Percentiles rank a stretch among this genome's conserved stretches.
phyloP scores from a whole-genome alignment of 2,888 invertebrate species.

The Leucophenga maculata region DNA sequence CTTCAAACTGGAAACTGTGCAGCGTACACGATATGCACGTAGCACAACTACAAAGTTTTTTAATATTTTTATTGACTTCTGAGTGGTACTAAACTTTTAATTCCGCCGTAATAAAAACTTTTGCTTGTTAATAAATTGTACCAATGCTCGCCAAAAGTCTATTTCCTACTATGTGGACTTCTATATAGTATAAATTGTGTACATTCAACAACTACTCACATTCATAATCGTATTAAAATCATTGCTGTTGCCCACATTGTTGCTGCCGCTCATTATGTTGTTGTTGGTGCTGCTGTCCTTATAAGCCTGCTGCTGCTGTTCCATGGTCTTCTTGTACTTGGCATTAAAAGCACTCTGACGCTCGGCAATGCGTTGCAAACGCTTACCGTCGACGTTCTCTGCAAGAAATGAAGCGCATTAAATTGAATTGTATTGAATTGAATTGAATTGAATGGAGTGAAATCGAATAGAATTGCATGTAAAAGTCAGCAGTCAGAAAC shows the following conservation, averaged over 20 bases:
- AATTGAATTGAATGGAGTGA: too few species aligned
- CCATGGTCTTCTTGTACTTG: conserved; percentile 78
- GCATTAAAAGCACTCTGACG: conserved; percentile 76
- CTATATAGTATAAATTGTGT: too few species aligned
- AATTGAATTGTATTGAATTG: background rate
- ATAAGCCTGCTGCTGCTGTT: conserved; percentile 70
- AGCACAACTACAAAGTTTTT: too few species aligned
- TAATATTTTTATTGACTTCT: too few species aligned
- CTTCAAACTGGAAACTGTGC: too few species aligned
- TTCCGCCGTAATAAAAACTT: too few species aligned
- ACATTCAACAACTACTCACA: conserved; percentile 54
- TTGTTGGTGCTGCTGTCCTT: conserved; percentile 68
- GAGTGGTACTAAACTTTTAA: too few species aligned
- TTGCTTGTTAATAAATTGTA: too few species aligned
- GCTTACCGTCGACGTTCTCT: conserved; percentile 73
- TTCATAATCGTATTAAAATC: conserved; percentile 70
- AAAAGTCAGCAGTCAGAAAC: background rate
- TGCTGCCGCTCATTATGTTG: conserved; percentile 61
- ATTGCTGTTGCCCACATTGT: conserved; percentile 62
- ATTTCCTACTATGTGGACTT: too few species aligned
- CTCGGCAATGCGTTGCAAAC: conserved; percentile 77
- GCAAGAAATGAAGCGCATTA: conserved; percentile 28
- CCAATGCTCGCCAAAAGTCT: too few species aligned
- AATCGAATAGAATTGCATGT: background rate
- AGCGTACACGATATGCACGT: too few species aligned